Percentiles rank a stretch among this genome's conserved stretches.
Conservation (phyloP, 2,113 vertebrate species). For the Crypturellus undulatus region DNA sequence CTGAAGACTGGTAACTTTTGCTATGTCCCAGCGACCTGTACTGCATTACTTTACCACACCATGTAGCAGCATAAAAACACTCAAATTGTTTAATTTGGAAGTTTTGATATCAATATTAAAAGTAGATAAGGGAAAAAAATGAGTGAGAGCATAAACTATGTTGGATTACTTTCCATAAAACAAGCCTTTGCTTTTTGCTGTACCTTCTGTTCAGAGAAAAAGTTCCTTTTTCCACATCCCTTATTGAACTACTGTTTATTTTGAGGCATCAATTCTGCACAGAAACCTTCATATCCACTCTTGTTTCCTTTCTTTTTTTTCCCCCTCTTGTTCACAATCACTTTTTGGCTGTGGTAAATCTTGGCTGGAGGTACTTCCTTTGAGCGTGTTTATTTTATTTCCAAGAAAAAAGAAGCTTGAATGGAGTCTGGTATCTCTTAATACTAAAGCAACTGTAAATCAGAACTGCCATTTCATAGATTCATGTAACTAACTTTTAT, state of each 20-base stretch:
- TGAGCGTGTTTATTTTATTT: constrained; percentile 7
- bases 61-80: background rate
- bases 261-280: accelerated
- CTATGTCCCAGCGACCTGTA: background rate
- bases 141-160: background rate
- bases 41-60: background rate
- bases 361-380: background rate
- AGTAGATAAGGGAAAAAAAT: background rate
- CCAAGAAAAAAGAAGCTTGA: background rate
- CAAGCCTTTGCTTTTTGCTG: background rate
- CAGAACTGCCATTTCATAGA: background rate
- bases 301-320: background rate
- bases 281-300: background rate
- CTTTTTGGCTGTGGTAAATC: background rate
- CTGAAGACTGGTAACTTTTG: background rate
- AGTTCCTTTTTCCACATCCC: background rate
- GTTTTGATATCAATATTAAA: background rate
- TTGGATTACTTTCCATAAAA: background rate
- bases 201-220: background rate
- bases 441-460: background rate
- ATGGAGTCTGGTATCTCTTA: background rate
- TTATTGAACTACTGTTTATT: background rate
- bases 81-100: background rate
- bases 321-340: background rate
- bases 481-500: background rate